Evolutionary conservation across 2,888 invertebrate genomes (phyloP), one percentile per base, ranked within the genome.

Genomic region (Apodemia hepburni): DNA sequence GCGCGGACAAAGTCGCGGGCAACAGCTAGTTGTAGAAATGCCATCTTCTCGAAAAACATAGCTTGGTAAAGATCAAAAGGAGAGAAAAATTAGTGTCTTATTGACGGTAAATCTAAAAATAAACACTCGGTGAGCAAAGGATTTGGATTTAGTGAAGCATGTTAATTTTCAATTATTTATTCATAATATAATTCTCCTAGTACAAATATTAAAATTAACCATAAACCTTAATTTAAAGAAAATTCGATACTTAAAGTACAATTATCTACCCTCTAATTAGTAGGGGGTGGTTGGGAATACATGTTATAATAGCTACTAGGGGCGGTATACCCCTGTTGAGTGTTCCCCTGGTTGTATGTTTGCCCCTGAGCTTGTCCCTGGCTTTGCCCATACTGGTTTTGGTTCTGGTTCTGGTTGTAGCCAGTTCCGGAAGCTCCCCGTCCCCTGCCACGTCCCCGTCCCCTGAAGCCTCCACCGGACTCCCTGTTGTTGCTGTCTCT

Each of bases 241-340:
- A 54, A 54, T 54, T 54, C 51, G 22, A 22, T 54, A 54, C 51
- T 54, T 54, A 54, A 27, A 54, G 51, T 54, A 54, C 2, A 54
- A 54, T 54, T 22, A 27, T 54, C 18, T 54, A 45, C 29, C 42
- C 38, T 47, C 11, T 61, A 58, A 15, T 58, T 61, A 0, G 61
- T n/a, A 35, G 69, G 65, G 0, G 65, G 88, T 0, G 87, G 90
- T 60, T 86, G 86, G 0, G 87, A 71, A 63, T 90, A 91, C 88
- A 90, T 88, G 65, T 89, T 88, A 71, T 90, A 90, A 69, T 87
- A 88, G 70, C 79, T 82, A 2, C 80, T 82, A 3, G 87, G 88
- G 0, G 85, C 81, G 0, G 85, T 78, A 27, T 65, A 68, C 11
- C 63, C 63, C 9, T 61, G 47, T 17, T 51, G 58, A 42, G 58